Base-by-base conservation (phyloP, 2,797 vertebrate genomes). In the Cossypha heuglini region DNA sequence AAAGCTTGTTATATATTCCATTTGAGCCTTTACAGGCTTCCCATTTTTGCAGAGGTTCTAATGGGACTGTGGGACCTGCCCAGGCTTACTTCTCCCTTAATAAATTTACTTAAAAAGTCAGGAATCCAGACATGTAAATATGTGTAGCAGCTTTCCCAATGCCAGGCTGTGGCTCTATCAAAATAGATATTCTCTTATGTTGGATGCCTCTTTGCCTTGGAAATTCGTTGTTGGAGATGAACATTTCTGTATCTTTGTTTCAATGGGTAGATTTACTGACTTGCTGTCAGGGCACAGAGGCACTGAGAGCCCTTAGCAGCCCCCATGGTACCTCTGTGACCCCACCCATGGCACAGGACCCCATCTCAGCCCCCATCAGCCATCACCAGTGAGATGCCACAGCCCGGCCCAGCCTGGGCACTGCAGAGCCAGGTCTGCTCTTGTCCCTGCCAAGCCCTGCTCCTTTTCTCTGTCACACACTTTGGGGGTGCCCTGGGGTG, bases 361-460 rank as follows among this genome's bases (percentile, higher is more conserved):
- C 54, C 54, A 6, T 21, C 37, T 40, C 6, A 33, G n/a, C 16
- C 24, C 22, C 6, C 61, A 15, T 19, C 45, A 15, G 16, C 6
- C 57, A 29, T 52, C 55, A 14, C 0, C 1, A 20, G 16, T 4
- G 72, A 40, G 54, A 6, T 29, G 5, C 61, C n/a, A 12, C 19
- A 28, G n/a, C 59, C 43, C 13, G 49, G 61, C 18, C 37, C 6
- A 16, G n/a, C 33, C 13, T 1, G 37, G 66, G 28, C 12, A 40
- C 38, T 0, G 1, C 7, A 0, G 1, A 18, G 31, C 54, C 37
- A 26, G 11, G 8, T 22, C 59, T 26, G 51, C 69, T 25, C 16
- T 0, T 25, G 43, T 14, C 68, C 42, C 25, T 73, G 58, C 25
- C 20, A 20, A 35, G 1, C 9, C 25, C 43, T 49, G 69, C 3